Evolutionary conservation across 2,888 invertebrate species (phyloP), one percentile per base, ranked within the genome.

Genomic region (Xiphydria camelus): DNA sequence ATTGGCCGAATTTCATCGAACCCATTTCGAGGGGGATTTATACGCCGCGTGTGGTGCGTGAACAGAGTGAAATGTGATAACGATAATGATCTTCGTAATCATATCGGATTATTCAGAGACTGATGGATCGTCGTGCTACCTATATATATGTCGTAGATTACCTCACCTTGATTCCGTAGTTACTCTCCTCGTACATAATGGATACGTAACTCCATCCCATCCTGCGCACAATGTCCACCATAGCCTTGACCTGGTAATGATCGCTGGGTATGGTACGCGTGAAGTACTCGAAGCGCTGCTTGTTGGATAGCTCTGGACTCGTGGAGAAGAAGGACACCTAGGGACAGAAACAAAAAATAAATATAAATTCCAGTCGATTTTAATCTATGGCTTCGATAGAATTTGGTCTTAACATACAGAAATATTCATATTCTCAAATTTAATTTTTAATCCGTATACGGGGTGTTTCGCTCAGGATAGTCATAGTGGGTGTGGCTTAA

Each of bases 311-410:
- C 75, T 94, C 94, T 0, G 95, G 92, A 57, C 93, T 94, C 1
- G 95, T 95, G 0, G 94, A 94, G 79, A 95, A 95, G 78, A 92
- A 96, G 0, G 94, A 94, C 10, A 95, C 93, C 95, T 95, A n/a
- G n/a, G n/a, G n/a, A n/a, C n/a, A n/a, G 80, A 4, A 77, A 78
- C 43, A 49, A 60, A 51, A 5, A 12, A 10, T 4, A 4, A n/a
- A n/a, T n/a, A n/a, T n/a, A n/a, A n/a, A n/a, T n/a, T n/a, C n/a
- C n/a, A n/a, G n/a, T n/a, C n/a, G n/a, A n/a, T n/a, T n/a, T n/a
- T n/a, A n/a, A n/a, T n/a, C n/a, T n/a, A n/a, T n/a, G n/a, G n/a
- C n/a, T n/a, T n/a, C n/a, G n/a, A n/a, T n/a, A n/a, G n/a, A n/a
- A n/a, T n/a, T n/a, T n/a, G n/a, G n/a, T n/a, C n/a, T n/a, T n/a